Evolutionary conservation across 2,888 invertebrate genomes (phyloP).

Genomic region (Blastobasis lacticolella): DNA sequence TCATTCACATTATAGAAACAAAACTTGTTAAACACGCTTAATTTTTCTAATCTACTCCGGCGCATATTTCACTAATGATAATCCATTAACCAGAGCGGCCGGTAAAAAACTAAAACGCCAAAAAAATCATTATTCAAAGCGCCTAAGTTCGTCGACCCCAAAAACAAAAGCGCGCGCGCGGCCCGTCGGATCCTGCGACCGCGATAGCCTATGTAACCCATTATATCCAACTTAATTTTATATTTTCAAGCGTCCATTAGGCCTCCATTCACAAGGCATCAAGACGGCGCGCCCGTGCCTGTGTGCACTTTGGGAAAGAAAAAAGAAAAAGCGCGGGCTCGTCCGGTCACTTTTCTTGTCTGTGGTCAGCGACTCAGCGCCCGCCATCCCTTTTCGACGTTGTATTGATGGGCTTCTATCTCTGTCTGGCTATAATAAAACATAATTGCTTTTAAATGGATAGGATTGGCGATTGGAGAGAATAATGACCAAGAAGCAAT

Average conservation of each 20-base stretch:
- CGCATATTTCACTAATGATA: conserved; percentile 1
- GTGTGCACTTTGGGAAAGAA: conserved; percentile 27
- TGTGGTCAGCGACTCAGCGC: conserved; percentile 23
- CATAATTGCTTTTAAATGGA: conserved; percentile 72
- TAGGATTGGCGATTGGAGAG: conserved; percentile 62
- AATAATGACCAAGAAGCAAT: conserved; percentile 51
- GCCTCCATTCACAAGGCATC: conserved; percentile 49
- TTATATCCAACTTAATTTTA: conserved; percentile 62
- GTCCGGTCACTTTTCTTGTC: conserved; percentile 30
- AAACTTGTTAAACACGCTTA: no score
- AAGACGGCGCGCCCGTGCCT: conserved; percentile 42
- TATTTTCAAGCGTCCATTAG: conserved; percentile 58
- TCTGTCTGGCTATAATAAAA: conserved; percentile 58
- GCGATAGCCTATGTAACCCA: conserved; percentile 56
- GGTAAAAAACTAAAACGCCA: neutral
- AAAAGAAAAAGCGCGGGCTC: conserved; percentile 26
- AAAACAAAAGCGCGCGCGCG: conserved; percentile 49
- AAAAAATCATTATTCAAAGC: conserved; percentile 12
- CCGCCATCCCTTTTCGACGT: conserved; percentile 34
- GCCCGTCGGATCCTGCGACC: conserved; percentile 38
- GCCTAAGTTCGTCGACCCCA: conserved; percentile 37
- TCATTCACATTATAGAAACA: no score
- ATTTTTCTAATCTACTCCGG: no score
- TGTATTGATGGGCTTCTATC: conserved; percentile 23
- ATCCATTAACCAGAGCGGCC: neutral